A percentile compares a stretch with the other conserved stretches of the same genome.
phyloP scores from a whole-genome alignment of 1,140 invertebrate genomes.

The Aphis gossypii region DNA sequence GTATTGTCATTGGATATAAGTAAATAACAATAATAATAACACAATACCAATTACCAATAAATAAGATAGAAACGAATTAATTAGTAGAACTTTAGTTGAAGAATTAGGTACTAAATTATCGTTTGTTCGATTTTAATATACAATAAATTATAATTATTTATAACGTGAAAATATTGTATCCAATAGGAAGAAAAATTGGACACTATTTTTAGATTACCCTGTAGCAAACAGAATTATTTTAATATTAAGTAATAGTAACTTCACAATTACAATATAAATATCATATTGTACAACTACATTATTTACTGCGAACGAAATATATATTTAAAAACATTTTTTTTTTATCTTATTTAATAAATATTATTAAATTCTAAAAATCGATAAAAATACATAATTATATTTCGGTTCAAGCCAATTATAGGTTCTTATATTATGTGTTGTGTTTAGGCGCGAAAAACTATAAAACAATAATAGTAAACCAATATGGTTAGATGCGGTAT shows the following conservation, averaged over 20 bases:
- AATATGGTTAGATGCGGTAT: not conserved
- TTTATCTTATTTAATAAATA: not conserved
- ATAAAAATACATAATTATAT: constrained; percentile 23
- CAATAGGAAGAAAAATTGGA: not conserved
- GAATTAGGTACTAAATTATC: not conserved
- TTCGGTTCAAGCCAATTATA: not conserved
- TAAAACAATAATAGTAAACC: not conserved
- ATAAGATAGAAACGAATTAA: not conserved
- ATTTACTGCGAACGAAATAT: not conserved
- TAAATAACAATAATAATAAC: not conserved
- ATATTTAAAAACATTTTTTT: not conserved
- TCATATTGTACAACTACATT: not conserved
- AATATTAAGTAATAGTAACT: not conserved
- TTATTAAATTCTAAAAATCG: not conserved
- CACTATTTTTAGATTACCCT: constrained; percentile 22
- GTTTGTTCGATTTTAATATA: not conserved
- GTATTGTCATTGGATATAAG: not conserved
- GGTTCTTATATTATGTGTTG: not conserved
- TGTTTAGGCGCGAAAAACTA: not conserved
- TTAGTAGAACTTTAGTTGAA: not conserved
- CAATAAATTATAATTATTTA: not conserved
- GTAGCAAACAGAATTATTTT: constrained; percentile 23
- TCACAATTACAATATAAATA: not conserved
- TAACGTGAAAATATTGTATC: not conserved
- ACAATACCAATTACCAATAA: not conserved